phyloP scores from a whole-genome alignment of 1,140 invertebrate species.

The Homarus americanus region DNA sequence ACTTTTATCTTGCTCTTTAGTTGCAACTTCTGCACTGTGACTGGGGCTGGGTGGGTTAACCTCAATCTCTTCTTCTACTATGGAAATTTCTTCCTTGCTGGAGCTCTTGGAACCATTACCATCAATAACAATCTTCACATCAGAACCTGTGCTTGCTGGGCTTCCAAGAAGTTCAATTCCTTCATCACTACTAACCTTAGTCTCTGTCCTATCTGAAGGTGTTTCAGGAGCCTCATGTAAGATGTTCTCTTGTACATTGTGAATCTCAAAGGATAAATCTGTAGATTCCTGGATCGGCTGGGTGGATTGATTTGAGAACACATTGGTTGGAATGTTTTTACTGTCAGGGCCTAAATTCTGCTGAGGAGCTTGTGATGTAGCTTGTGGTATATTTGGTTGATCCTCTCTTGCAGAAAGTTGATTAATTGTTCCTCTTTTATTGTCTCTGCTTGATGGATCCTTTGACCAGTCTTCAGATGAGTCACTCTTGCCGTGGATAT shows the following conservation, averaged over 20 bases:
- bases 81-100: background rate
- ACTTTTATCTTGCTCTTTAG: background rate
- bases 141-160: constrained; percentile 11
- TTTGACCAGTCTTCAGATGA: background rate
- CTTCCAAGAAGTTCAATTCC: constrained; percentile 40
- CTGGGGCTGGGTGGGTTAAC: background rate
- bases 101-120: background rate
- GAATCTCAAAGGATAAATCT: background rate
- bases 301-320: background rate
- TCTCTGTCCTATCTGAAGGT: constrained; percentile 17
- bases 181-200: constrained; percentile 49
- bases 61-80: too few species aligned
- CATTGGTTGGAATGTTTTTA: background rate
- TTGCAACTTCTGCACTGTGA: too few species aligned
- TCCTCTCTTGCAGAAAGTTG: background rate
- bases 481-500: background rate
- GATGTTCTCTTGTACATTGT: background rate
- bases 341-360: background rate
- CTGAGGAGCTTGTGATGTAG: background rate
- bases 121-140: background rate
- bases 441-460: background rate
- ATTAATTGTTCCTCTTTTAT: background rate
- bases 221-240: constrained; percentile 27
- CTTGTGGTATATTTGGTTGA: background rate
- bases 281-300: background rate